These are phyloP conservation scores for Alloplasta piceator DNA, from an alignment of 2,888 invertebrate genomes.

Conservation along the genomic window DNA sequence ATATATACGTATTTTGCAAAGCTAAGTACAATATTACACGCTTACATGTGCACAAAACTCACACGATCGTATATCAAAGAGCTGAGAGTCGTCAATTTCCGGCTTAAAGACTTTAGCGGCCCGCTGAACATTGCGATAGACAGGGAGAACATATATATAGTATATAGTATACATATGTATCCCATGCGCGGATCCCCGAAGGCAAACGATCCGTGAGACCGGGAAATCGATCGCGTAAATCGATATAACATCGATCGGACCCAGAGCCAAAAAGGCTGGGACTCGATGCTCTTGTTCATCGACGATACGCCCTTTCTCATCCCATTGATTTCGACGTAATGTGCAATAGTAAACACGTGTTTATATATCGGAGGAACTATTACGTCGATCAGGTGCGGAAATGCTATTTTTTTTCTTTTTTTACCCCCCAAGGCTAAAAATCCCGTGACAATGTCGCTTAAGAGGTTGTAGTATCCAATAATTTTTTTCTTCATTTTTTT, in stretches of 20 bases:
- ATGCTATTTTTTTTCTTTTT: constrained; percentile 27
- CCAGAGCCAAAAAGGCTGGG: too few relatives aligned
- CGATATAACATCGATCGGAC: constrained; percentile 52
- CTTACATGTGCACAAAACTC: constrained; percentile 64
- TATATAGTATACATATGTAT: constrained; percentile 9
- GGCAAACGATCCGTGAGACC: constrained; percentile 51
- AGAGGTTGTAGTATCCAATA: background rate
- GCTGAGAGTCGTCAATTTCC: constrained; percentile 73
- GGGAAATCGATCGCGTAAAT: constrained; percentile 62
- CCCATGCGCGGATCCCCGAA: constrained; percentile 32
- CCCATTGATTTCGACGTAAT: background rate
- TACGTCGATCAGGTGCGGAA: constrained; percentile 53
- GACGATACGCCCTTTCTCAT: too few relatives aligned
- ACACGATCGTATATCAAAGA: constrained; percentile 66
- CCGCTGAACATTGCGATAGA: constrained; percentile 62
- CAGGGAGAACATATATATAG: too few relatives aligned
- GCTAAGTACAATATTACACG: background rate
- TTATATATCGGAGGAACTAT: constrained; percentile 31
- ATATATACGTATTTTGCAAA: background rate
- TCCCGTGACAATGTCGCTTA: constrained; percentile 38
- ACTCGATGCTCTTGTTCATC: too few relatives aligned
- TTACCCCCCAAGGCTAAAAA: constrained; percentile 39
- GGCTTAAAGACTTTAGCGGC: constrained; percentile 67
- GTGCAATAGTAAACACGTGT: constrained; percentile 18
- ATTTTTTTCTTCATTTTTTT: too few relatives aligned